phyloP scores from a whole-genome alignment of 1,140 invertebrate species.

The Dendrolimus punctatus region DNA sequence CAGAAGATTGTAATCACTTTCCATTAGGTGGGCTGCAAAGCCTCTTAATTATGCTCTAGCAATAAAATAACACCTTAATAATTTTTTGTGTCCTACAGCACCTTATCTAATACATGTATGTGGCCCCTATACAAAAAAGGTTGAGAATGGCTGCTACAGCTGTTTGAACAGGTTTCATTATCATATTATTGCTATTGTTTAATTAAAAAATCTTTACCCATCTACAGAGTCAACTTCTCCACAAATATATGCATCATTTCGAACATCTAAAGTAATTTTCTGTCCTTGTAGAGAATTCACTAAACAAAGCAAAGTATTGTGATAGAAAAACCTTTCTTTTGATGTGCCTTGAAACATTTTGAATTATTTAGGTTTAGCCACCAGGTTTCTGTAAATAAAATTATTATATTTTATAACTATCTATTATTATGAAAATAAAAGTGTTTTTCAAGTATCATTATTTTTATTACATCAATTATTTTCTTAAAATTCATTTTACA shows the following conservation, averaged over 20 bases:
- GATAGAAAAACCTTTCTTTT: conserved; percentile 69
- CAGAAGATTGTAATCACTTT: too few species aligned
- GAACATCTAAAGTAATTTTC: conserved; percentile 77
- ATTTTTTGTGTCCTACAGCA: too few species aligned
- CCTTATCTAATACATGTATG: too few species aligned
- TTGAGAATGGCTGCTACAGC: too few species aligned
- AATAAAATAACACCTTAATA: too few species aligned
- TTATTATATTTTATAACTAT: not conserved
- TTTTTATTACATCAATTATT: too few species aligned
- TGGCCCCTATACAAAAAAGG: too few species aligned
- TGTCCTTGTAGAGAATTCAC: conserved; percentile 76
- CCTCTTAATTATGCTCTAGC: too few species aligned
- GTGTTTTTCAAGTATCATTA: too few species aligned
- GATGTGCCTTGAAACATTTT: conserved; percentile 45
- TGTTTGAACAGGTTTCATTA: not conserved
- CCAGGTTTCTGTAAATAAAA: too few species aligned
- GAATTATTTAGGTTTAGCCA: not conserved
- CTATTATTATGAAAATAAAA: not conserved
- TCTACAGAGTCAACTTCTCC: conserved; percentile 74
- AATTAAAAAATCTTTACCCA: conserved; percentile 65
- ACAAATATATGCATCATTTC: conserved; percentile 76
- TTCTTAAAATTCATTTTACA: not conserved
- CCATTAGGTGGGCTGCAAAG: too few species aligned
- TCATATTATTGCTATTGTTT: not conserved
- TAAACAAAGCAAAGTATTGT: conserved; percentile 75